phyloP scores from a whole-genome alignment of 1,140 invertebrate species.

The Papilio dardanus region DNA sequence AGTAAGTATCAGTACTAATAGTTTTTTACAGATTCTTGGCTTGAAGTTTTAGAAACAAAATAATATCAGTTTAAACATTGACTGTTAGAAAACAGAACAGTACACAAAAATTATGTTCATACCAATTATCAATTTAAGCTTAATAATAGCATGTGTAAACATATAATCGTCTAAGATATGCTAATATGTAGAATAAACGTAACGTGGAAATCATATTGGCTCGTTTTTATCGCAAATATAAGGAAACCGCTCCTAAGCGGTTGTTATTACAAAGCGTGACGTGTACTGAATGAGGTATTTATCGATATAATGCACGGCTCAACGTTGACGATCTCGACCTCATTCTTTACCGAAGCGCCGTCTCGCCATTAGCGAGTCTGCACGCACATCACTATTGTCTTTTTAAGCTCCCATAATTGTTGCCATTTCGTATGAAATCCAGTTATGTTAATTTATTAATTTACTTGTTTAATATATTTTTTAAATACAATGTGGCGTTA shows the following conservation, averaged over 20 bases:
- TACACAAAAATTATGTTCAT: not conserved
- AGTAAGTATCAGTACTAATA: too few species aligned
- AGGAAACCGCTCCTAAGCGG: slow-evolving; percentile 49
- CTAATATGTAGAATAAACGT: slow-evolving; percentile 18
- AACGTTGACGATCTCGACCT: slow-evolving; percentile 60
- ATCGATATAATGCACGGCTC: slow-evolving; percentile 55
- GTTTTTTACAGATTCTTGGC: too few species aligned
- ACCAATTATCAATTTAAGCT: slow-evolving; percentile 26
- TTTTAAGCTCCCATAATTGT: slow-evolving; percentile 60
- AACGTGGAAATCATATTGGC: not conserved
- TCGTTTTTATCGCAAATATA: slow-evolving; percentile 47
- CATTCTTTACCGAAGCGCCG: slow-evolving; percentile 58
- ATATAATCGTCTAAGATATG: not conserved
- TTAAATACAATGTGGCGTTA: not conserved
- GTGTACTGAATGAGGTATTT: slow-evolving; percentile 60
- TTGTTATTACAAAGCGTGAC: slow-evolving; percentile 43
- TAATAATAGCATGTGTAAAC: slow-evolving; percentile 10
- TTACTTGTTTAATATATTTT: not conserved
- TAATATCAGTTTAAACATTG: not conserved
- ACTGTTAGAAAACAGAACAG: too few species aligned
- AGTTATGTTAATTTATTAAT: slow-evolving; percentile 39
- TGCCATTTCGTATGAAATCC: slow-evolving; percentile 47
- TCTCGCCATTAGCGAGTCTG: slow-evolving; percentile 50
- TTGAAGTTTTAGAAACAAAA: too few species aligned
- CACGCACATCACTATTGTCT: slow-evolving; percentile 71